Conservation (phyloP, 2,797 vertebrate genomes). For the Miopithecus talapoin region DNA sequence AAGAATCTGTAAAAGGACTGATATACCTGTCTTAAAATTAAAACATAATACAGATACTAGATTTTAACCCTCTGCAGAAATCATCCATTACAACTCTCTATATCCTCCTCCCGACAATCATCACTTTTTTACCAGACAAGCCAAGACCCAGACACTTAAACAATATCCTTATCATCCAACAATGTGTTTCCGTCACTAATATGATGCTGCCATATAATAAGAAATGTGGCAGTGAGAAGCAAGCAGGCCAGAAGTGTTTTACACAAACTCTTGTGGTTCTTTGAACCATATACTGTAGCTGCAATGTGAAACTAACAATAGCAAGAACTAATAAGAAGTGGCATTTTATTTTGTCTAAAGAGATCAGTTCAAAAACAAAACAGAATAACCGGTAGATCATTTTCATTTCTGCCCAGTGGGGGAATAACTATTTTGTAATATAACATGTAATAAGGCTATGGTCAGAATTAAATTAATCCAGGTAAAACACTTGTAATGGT, state of each 20-base stretch:
- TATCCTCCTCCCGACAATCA: background rate
- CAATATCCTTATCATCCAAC: background rate
- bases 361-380: background rate
- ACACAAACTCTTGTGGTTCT: background rate
- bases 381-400: background rate
- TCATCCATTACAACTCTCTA: background rate
- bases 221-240: background rate
- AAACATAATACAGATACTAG: background rate
- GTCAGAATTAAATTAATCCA: background rate
- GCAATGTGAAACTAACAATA: background rate
- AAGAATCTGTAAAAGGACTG: background rate
- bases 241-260: background rate
- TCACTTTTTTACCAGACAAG: background rate
- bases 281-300: background rate
- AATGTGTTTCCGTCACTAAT: background rate
- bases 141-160: background rate
- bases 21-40: background rate
- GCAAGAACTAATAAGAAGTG: background rate
- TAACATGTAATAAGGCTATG: background rate
- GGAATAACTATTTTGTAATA: background rate
- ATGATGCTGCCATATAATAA: background rate
- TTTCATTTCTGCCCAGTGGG: background rate
- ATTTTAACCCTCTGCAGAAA: background rate
- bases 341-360: background rate
- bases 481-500: background rate